phyloP scores from a whole-genome alignment of 2,113 vertebrate species.

The Pluvianellus socialis region DNA sequence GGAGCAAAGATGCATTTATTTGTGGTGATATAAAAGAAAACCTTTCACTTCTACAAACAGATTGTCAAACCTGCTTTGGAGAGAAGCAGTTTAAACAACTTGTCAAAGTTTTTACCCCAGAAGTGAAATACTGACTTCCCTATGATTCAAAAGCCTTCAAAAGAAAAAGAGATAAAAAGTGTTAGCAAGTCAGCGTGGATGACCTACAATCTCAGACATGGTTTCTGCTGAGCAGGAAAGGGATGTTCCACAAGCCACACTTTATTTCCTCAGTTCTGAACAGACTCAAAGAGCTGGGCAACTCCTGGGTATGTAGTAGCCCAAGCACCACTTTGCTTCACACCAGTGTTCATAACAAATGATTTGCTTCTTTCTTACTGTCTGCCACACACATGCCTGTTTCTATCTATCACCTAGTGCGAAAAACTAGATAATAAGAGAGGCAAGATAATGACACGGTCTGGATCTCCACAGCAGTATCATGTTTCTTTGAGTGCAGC shows the following conservation, averaged over 20 bases:
- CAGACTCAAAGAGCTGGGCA: not conserved
- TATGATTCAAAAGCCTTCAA: not conserved
- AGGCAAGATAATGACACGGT: not conserved
- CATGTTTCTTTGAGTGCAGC: not conserved
- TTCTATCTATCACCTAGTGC: not conserved
- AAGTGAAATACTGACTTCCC: not conserved
- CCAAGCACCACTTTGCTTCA: not conserved
- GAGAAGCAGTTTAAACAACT: not conserved
- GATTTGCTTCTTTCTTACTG: not conserved
- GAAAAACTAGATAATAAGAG: not conserved
- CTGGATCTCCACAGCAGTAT: not conserved
- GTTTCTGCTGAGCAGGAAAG: not conserved
- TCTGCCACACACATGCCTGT: not conserved
- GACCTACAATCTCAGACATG: not conserved
- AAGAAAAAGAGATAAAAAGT: not conserved
- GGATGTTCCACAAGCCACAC: not conserved
- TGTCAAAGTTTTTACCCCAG: not conserved
- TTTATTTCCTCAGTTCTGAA: not conserved
- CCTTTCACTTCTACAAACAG: not conserved
- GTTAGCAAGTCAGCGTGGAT: not conserved
- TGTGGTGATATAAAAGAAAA: not conserved
- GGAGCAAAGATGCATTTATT: not conserved
- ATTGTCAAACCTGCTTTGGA: not conserved
- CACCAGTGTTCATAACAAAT: not conserved
- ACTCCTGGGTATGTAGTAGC: not conserved